Evolutionary conservation across 2,797 vertebrate genomes (phyloP).

Genomic region (Chromis chromis): DNA sequence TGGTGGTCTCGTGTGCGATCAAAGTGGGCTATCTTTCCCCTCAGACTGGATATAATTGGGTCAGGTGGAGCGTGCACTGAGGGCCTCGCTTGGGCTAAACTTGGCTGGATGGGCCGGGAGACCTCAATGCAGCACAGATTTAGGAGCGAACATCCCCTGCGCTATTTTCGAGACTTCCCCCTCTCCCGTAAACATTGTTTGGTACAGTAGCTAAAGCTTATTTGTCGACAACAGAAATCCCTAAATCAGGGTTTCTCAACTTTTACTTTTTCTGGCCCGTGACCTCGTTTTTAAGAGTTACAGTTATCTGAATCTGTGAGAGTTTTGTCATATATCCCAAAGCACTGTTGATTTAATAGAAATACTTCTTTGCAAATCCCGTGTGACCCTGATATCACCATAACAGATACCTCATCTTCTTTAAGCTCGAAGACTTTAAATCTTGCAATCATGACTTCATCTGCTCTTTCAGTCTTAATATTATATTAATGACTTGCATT

Average conservation of each 20-base stretch:
- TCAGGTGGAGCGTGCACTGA: constrained; percentile 70
- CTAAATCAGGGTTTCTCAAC: not conserved
- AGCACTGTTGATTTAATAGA: not conserved
- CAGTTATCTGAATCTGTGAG: not conserved
- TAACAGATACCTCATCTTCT: not conserved
- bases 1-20: constrained; percentile 56
- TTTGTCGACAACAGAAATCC: constrained; percentile 15
- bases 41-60: constrained; percentile 78
- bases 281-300: not conserved
- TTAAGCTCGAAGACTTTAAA: not conserved
- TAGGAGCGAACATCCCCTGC: constrained; percentile 52
- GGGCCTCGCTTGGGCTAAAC: constrained; percentile 69
- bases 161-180: constrained; percentile 40
- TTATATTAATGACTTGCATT: constrained; percentile 5
- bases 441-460: not conserved
- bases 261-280: not conserved
- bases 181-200: constrained; percentile 36
- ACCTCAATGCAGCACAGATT: constrained; percentile 66
- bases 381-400: no score
- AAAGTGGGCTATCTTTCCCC: constrained; percentile 76
- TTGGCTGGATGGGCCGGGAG: constrained; percentile 65
- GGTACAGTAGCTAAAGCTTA: constrained; percentile 14
- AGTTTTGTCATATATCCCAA: not conserved
- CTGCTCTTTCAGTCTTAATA: not conserved
- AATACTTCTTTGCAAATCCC: no score